phyloP scores from a whole-genome alignment of 2,797 vertebrate genomes.

The Lacerta bilineata region DNA sequence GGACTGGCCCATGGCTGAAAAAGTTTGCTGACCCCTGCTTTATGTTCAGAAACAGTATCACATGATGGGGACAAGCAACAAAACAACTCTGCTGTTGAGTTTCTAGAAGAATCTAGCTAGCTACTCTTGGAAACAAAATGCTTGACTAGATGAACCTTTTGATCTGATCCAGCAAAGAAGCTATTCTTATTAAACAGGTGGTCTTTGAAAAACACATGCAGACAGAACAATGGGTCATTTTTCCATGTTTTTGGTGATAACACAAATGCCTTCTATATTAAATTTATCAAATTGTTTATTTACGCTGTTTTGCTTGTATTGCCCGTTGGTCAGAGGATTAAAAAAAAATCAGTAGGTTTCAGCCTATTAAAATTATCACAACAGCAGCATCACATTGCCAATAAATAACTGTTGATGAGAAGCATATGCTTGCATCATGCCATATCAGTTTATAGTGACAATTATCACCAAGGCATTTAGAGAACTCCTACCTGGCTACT shows the following conservation, averaged over 20 bases:
- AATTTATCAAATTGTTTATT: background rate
- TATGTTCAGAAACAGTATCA: background rate
- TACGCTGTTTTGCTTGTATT: too few relatives aligned
- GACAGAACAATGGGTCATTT: background rate
- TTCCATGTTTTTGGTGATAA: background rate
- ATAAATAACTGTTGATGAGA: constrained; percentile 14
- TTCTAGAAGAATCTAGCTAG: background rate
- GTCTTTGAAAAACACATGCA: background rate
- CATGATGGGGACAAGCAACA: background rate
- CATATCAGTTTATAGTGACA: constrained; percentile 27
- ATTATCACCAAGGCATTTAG: constrained; percentile 36
- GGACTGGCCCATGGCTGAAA: too few relatives aligned
- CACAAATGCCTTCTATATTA: background rate
- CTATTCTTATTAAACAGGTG: background rate
- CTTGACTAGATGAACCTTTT: background rate
- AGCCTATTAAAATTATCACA: constrained; percentile 40
- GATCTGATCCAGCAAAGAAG: too few relatives aligned
- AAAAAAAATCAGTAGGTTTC: constrained; percentile 18
- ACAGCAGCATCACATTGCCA: constrained; percentile 3
- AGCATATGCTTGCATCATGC: constrained; percentile 18
- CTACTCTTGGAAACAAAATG: background rate
- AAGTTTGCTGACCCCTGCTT: background rate
- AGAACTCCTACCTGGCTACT: background rate
- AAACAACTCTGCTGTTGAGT: background rate
- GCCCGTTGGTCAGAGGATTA: background rate